These are phyloP conservation scores for Oxyruncus cristatus DNA, from an alignment of 2,113 vertebrate genomes.

Conservation along the genomic window DNA sequence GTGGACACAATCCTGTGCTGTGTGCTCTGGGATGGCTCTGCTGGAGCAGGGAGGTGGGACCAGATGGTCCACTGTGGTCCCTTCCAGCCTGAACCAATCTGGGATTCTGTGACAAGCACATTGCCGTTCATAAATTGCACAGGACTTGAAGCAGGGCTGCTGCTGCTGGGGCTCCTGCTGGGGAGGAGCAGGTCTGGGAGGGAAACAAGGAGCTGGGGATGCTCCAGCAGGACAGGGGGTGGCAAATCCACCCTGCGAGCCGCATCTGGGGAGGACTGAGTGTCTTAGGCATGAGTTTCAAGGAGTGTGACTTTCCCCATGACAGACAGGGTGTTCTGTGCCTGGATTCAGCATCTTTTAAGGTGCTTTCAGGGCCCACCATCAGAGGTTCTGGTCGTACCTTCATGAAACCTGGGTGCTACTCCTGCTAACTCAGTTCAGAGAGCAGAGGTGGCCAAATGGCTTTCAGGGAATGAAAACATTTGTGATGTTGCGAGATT, in stretches of 20 bases:
- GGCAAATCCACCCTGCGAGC: neutral
- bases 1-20: neutral
- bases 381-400: neutral
- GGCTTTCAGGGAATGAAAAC: neutral
- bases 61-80: neutral
- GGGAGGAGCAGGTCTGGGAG: neutral
- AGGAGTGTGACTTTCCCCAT: neutral
- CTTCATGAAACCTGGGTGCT: no score
- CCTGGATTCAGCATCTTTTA: neutral
- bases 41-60: neutral
- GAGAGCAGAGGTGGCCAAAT: neutral
- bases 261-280: no score
- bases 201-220: rapidly evolving
- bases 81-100: neutral
- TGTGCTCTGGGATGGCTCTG: neutral
- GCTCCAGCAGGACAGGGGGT: rapidly evolving
- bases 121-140: neutral
- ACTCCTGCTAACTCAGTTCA: neutral
- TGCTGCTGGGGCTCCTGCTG: neutral
- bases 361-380: neutral
- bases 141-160: rapidly evolving
- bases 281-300: neutral
- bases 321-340: neutral
- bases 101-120: neutral
- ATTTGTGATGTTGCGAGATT: neutral